Percentiles rank a stretch among this genome's conserved stretches.
phyloP scores from a whole-genome alignment of 2,797 vertebrate species.

The Carduelis carduelis region DNA sequence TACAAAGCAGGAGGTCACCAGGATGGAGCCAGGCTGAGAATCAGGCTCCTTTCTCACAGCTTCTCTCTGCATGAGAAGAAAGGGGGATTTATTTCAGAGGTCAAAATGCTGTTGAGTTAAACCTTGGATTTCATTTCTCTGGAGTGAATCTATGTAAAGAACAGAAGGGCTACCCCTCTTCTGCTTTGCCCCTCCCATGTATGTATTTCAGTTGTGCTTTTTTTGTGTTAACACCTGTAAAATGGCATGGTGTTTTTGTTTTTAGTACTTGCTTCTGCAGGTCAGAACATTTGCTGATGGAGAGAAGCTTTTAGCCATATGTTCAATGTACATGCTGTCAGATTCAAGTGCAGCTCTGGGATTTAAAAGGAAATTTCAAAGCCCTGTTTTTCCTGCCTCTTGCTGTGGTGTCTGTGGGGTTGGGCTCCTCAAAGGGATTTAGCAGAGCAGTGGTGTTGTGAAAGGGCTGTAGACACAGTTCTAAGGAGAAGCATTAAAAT shows the following conservation, averaged over 20 bases:
- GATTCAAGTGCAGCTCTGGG: not conserved
- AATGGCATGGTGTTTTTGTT: not conserved
- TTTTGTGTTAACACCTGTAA: not conserved
- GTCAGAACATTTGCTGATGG: not conserved
- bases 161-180: not conserved
- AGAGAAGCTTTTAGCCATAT: not conserved
- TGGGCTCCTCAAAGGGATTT: not conserved
- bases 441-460: not conserved
- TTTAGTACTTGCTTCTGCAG: not conserved
- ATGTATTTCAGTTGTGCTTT: not conserved
- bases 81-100: not conserved
- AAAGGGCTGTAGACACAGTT: not conserved
- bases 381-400: not conserved
- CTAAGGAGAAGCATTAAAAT: not conserved
- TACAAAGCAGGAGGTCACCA: not conserved
- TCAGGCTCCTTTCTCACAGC: not conserved
- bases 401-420: not conserved
- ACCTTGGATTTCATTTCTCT: not conserved
- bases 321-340: not conserved
- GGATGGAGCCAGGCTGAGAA: not conserved
- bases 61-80: not conserved
- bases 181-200: accelerated
- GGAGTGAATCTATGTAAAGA: not conserved
- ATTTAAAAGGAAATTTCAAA: not conserved
- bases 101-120: not conserved